Evolutionary conservation across 2,113 vertebrate genomes (phyloP).

Genomic region (Macquaria australasica): DNA sequence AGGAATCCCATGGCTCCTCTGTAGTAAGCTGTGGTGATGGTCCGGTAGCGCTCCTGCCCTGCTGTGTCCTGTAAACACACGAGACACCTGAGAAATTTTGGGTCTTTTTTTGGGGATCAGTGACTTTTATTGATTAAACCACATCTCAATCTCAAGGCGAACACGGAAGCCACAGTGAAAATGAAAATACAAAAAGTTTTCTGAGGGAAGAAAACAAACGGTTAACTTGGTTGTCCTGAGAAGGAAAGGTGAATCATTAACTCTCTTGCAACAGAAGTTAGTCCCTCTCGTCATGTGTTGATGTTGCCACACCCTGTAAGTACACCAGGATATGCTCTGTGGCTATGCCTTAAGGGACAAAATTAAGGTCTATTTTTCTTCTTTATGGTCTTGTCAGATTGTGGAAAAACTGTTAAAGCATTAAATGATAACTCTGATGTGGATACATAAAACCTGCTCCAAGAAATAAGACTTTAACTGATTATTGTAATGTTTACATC

Average conservation of each 20-base stretch:
- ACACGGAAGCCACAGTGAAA: not conserved
- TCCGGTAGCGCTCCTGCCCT: slow-evolving; percentile 89
- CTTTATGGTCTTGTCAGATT: not conserved
- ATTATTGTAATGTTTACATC: not conserved
- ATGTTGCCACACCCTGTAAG: slow-evolving; percentile 63
- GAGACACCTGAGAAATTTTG: not conserved
- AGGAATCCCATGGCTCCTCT: slow-evolving; percentile 91
- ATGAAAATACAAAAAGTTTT: not conserved
- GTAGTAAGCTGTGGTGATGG: slow-evolving; percentile 91
- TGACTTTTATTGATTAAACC: not conserved
- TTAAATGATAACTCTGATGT: not conserved
- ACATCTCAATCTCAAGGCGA: not conserved
- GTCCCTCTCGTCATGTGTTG: slow-evolving; percentile 26
- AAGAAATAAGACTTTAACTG: not conserved
- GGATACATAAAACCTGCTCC: not conserved
- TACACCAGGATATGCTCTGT: slow-evolving; percentile 55
- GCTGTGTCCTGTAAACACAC: slow-evolving; percentile 86
- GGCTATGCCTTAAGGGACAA: not conserved
- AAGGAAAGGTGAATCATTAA: slow-evolving; percentile 48
- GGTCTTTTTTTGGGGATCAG: not conserved
- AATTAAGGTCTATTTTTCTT: slow-evolving; percentile 11
- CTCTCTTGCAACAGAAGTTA: slow-evolving; percentile 19
- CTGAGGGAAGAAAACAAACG: not conserved
- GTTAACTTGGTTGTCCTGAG: slow-evolving; percentile 14
- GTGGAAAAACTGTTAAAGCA: not conserved